phyloP scores from a whole-genome alignment of 2,113 vertebrate genomes.

The Loxodonta africana region DNA sequence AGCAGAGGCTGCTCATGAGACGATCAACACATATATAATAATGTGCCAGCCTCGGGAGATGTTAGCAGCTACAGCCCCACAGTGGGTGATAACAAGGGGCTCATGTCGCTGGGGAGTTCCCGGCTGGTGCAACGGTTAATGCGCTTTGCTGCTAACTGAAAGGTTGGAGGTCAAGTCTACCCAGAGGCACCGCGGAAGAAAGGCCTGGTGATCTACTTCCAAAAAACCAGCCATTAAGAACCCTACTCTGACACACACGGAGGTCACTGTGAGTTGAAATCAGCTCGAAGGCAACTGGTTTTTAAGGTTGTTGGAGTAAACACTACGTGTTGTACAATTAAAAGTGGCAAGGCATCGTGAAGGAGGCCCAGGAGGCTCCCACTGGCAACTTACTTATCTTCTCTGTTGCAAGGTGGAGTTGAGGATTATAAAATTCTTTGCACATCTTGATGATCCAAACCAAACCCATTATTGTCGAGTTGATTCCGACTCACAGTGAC shows the following conservation, averaged over 20 bases:
- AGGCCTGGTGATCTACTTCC: neutral
- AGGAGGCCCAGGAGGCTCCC: neutral
- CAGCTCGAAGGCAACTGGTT: neutral
- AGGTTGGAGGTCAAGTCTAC: neutral
- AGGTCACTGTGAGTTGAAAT: neutral
- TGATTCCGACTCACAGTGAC: too few species aligned
- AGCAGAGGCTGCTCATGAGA: accelerated
- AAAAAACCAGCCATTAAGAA: neutral
- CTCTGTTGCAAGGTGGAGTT: neutral
- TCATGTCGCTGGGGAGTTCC: too few species aligned
- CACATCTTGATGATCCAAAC: too few species aligned
- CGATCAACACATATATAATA: neutral
- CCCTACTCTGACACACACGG: too few species aligned
- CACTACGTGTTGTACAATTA: neutral
- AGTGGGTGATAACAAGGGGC: neutral
- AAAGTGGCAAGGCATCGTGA: accelerated
- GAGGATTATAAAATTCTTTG: neutral
- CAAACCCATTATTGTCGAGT: too few species aligned
- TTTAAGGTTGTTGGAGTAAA: too few species aligned
- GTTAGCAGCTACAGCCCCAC: neutral
- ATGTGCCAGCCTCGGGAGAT: neutral
- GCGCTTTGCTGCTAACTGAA: too few species aligned
- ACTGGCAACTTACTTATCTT: accelerated
- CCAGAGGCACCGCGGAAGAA: neutral
- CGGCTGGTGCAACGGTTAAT: too few species aligned